Percentiles rank a stretch among this genome's conserved stretches.
These are phyloP conservation scores for Melieria crassipennis DNA, from an alignment of 2,888 invertebrate genomes.

Conservation along the genomic window DNA sequence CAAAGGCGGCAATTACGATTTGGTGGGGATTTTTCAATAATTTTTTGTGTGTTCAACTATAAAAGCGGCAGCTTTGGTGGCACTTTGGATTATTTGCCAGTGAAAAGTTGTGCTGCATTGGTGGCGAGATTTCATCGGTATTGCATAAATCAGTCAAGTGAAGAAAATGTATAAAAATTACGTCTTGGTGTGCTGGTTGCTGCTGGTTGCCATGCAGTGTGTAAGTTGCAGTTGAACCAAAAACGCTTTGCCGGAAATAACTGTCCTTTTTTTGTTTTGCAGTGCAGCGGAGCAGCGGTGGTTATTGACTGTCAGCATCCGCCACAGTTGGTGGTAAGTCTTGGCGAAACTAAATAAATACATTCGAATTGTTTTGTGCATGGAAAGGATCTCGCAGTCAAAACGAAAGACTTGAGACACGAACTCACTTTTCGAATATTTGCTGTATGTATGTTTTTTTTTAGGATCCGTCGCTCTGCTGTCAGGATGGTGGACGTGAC, in stretches of 20 bases:
- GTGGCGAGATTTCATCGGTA: background rate
- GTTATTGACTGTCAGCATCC: constrained; percentile 59
- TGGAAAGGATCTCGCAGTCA: background rate
- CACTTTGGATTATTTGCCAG: background rate
- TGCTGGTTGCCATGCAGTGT: background rate
- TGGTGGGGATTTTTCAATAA: background rate
- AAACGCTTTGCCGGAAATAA: background rate
- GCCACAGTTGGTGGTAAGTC: constrained; percentile 60
- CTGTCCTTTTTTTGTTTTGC: constrained; percentile 25
- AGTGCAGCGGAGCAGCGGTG: constrained; percentile 32
- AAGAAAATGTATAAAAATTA: constrained; percentile 35
- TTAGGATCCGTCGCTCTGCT: constrained; percentile 60
- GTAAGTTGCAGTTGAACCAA: background rate
- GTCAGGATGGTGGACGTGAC: constrained; percentile 60
- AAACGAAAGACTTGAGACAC: constrained; percentile 35
- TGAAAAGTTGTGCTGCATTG: background rate
- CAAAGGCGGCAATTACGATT: background rate
- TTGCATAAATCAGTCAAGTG: background rate
- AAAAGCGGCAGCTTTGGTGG: background rate
- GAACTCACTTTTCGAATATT: constrained; percentile 9
- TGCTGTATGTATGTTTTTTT: background rate
- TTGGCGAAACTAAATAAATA: background rate
- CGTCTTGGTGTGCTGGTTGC: background rate
- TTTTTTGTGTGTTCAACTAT: background rate
- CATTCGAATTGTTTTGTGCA: background rate